Percentiles rank a stretch among this genome's conserved stretches.
Conservation (phyloP, 2,797 vertebrate genomes). For the Sebastes reedi region DNA sequence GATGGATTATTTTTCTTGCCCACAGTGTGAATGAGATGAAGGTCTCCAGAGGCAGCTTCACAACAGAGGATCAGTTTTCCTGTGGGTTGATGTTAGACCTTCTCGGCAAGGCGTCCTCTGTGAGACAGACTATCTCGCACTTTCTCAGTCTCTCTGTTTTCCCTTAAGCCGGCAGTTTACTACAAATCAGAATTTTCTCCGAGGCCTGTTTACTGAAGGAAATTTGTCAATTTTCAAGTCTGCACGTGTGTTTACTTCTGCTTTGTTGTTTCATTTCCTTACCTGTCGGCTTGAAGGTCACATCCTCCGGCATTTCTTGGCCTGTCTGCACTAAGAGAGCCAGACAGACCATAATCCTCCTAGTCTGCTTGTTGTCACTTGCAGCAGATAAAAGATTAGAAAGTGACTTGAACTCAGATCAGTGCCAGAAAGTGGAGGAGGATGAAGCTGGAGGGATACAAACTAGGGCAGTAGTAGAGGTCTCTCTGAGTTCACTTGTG, state of each 20-base stretch:
- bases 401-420: constrained; percentile 50
- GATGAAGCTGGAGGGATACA: constrained; percentile 25
- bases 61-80: constrained; percentile 67
- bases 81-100: constrained; percentile 52
- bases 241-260: constrained; percentile 5
- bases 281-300: constrained; percentile 14
- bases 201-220: constrained; percentile 36
- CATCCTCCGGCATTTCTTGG: constrained; percentile 23
- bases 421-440: constrained; percentile 25
- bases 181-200: not conserved
- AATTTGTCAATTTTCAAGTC: constrained; percentile 34
- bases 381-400: constrained; percentile 68
- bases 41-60: constrained; percentile 51
- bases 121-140: constrained; percentile 12
- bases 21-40: constrained; percentile 46
- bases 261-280: constrained; percentile 44
- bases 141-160: constrained; percentile 10
- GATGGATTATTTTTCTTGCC: constrained; percentile 54
- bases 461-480: constrained; percentile 8
- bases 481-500: constrained; percentile 6
- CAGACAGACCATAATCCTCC: constrained; percentile 60
- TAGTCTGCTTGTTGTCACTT: constrained; percentile 73
- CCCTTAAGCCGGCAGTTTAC: not conserved
- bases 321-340: not conserved
- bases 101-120: constrained; percentile 44